Evolutionary conservation across 2,888 invertebrate species (phyloP), one percentile per base, ranked within the genome.

Genomic region (Thecocarcelia acutangulata): DNA sequence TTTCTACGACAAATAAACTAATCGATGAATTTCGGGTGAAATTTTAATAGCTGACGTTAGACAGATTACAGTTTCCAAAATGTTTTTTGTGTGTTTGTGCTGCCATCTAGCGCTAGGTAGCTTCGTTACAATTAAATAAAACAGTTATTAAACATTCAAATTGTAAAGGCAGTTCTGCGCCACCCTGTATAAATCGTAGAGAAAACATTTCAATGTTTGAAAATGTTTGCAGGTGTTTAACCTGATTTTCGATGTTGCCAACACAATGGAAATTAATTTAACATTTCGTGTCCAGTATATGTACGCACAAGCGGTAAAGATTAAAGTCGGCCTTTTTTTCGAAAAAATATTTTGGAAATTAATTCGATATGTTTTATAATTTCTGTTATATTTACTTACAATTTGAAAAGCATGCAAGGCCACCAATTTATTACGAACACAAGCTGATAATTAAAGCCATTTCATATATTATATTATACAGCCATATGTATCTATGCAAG

Each of bases 161-260:
- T n/a, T n/a, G n/a, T n/a, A n/a, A n/a, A n/a, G n/a, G n/a, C n/a
- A n/a, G n/a, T n/a, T n/a, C n/a, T n/a, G n/a, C n/a, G n/a, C n/a
- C n/a, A n/a, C n/a, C n/a, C n/a, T n/a, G 8, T 8, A 28, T 21
- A 64, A 46, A 58, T 42, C 12, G 15, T 21, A 59, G 13, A 21
- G 42, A 19, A 54, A 52, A 33, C 1, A 46, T 59, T 46, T 6
- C 21, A 40, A 64, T 33, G 5, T 33, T 56, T 46, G 21, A 54
- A 68, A 76, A 72, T 68, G 63, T 72, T 77, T 82, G 81, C 81
- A 82, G 81, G 81, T 82, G 81, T 82, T 82, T 82, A 77, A 74
- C 81, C 77, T 82, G 81, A 82, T 82, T 77, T n/a, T 69, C 19
- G 24, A 46, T 75, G 40, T 40, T 56, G 61, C 52, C 54, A 73